These are phyloP conservation scores for Holcopasites calliopsidis DNA, from an alignment of 1,140 invertebrate genomes.

Conservation along the genomic window DNA sequence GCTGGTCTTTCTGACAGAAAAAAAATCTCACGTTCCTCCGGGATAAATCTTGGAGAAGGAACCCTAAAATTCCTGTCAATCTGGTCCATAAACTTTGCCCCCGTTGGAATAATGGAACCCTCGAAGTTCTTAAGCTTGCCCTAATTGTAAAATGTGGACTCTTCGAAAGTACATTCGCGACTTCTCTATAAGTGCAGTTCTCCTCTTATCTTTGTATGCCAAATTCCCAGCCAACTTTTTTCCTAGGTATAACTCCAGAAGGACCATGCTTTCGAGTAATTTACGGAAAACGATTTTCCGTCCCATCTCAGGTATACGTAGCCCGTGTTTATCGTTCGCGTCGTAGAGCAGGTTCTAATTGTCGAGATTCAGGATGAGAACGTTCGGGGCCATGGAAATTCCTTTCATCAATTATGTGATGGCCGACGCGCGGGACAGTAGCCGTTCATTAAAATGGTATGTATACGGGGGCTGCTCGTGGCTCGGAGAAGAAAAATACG, in stretches of 20 bases:
- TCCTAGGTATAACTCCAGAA: too few species aligned
- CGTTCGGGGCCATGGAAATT: conserved; percentile 52
- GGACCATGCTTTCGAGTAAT: too few species aligned
- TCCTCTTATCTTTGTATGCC: too few species aligned
- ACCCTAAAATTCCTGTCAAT: neutral
- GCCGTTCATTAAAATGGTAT: conserved; percentile 71
- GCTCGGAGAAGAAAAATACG: conserved; percentile 74
- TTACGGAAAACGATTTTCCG: too few species aligned
- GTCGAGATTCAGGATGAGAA: conserved; percentile 55
- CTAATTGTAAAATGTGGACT: neutral
- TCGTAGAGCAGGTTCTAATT: conserved; percentile 32
- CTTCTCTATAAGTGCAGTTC: too few species aligned
- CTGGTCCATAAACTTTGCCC: conserved; percentile 20
- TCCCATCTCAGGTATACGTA: too few species aligned
- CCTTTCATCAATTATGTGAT: conserved; percentile 60
- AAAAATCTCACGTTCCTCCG: conserved; percentile 42
- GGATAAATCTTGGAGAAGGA: neutral
- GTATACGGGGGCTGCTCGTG: conserved; percentile 65
- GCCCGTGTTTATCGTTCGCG: conserved; percentile 23
- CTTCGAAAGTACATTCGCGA: too few species aligned
- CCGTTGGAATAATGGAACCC: neutral
- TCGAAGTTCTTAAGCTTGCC: neutral
- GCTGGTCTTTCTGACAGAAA: conserved; percentile 2
- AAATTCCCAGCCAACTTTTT: too few species aligned
- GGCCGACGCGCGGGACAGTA: conserved; percentile 65